A percentile compares a stretch with the other conserved stretches of the same genome.
phyloP scores from a whole-genome alignment of 1,140 invertebrate species.

The Ceratosolen solmsi region DNA sequence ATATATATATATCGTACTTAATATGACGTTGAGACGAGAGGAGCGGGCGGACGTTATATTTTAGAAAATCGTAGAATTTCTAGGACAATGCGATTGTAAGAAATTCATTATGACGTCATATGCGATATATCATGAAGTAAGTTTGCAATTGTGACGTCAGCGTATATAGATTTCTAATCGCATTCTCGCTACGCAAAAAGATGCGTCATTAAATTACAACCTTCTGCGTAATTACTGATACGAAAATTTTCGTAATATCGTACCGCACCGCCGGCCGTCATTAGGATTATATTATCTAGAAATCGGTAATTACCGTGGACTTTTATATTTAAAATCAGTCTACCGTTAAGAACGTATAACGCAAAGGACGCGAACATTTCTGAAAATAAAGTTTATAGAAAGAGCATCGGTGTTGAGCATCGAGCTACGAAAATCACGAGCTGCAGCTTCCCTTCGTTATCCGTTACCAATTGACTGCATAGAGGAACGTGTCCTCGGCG shows the following conservation, averaged over 20 bases:
- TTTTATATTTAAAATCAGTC: too few relatives aligned
- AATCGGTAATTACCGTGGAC: too few relatives aligned
- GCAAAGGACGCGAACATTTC: too few relatives aligned
- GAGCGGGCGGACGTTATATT: not conserved
- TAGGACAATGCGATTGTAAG: slow-evolving; percentile 27
- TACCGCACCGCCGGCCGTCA: too few relatives aligned
- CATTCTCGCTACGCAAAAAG: not conserved
- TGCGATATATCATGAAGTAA: too few relatives aligned
- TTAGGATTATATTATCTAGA: too few relatives aligned
- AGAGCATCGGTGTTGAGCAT: too few relatives aligned
- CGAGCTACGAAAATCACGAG: too few relatives aligned
- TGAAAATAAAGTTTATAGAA: too few relatives aligned
- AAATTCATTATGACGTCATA: slow-evolving; percentile 31
- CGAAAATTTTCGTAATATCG: not conserved
- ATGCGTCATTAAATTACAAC: slow-evolving; percentile 8
- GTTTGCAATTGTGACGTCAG: not conserved
- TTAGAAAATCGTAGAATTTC: not conserved
- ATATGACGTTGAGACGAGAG: not conserved
- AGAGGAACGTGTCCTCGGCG: not conserved
- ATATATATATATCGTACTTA: not conserved
- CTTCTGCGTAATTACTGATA: not conserved
- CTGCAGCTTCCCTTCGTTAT: too few relatives aligned
- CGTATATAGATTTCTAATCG: slow-evolving; percentile 7
- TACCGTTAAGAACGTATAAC: too few relatives aligned
- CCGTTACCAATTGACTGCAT: too few relatives aligned